Evolutionary conservation across 2,113 vertebrate genomes (phyloP).

Genomic region (Rhea americana): DNA sequence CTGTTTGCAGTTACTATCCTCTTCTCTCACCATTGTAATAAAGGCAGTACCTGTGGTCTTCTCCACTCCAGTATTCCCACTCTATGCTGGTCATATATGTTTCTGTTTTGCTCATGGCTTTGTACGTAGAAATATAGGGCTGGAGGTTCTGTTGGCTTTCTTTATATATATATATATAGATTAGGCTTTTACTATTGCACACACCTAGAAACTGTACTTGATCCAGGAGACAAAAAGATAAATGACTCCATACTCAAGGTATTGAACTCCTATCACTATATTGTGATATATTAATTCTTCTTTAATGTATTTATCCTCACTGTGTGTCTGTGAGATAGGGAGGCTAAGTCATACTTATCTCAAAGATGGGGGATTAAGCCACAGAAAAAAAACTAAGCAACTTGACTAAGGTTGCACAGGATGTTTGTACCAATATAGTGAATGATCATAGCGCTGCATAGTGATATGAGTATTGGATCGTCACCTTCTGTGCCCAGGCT

Average conservation of each 20-base stretch:
- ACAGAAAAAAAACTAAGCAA: constrained; percentile 20
- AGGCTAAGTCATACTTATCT: constrained; percentile 50
- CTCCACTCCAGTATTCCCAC: constrained; percentile 41
- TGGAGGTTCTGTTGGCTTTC: background rate
- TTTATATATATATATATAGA: background rate
- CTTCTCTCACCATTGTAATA: constrained; percentile 23
- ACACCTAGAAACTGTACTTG: constrained; percentile 46
- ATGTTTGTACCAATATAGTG: background rate
- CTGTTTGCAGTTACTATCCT: constrained; percentile 22
- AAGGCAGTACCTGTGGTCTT: constrained; percentile 52
- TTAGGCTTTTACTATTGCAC: constrained; percentile 2
- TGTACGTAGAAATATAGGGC: background rate
- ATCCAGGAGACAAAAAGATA: constrained; percentile 64
- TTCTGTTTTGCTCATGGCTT: constrained; percentile 41
- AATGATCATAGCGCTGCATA: background rate
- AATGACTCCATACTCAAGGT: constrained; percentile 12
- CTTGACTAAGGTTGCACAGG: background rate
- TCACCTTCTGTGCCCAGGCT: background rate
- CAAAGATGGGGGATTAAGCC: constrained; percentile 50
- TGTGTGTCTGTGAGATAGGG: constrained; percentile 33
- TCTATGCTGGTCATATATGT: background rate
- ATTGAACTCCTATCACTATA: constrained; percentile 51
- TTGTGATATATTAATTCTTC: constrained; percentile 59
- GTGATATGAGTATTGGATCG: background rate
- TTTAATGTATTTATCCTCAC: constrained; percentile 51